Evolutionary conservation across 2,113 vertebrate genomes (phyloP).

Genomic region (Pteropus alecto): DNA sequence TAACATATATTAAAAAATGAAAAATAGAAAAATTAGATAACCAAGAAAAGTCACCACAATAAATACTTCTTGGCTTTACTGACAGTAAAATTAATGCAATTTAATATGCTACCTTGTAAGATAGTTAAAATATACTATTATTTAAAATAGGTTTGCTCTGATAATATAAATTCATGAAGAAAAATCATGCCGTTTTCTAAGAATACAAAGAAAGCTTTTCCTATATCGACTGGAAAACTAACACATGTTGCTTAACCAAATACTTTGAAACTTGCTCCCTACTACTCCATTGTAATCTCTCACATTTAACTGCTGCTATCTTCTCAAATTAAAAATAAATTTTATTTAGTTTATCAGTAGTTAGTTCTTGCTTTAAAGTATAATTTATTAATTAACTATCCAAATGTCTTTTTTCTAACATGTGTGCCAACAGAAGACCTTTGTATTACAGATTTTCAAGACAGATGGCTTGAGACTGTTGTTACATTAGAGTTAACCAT

Average conservation of each 20-base stretch:
- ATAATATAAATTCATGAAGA: background rate
- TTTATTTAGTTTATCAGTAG: slow-evolving; percentile 68
- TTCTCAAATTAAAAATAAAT: slow-evolving; percentile 77
- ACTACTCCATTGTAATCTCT: slow-evolving; percentile 54
- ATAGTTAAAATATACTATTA: background rate
- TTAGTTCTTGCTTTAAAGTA: slow-evolving; percentile 76
- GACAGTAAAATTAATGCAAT: background rate
- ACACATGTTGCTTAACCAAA: background rate
- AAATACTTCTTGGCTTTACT: background rate
- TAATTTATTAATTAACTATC: slow-evolving; percentile 78
- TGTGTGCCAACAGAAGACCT: slow-evolving; percentile 59
- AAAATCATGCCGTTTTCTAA: background rate
- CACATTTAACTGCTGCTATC: slow-evolving; percentile 65
- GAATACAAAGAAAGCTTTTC: background rate
- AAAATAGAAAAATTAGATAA: background rate
- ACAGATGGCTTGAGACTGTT: slow-evolving; percentile 74
- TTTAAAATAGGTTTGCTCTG: background rate
- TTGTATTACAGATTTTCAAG: slow-evolving; percentile 54
- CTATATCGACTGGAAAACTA: background rate
- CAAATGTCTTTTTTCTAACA: slow-evolving; percentile 65
- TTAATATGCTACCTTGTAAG: background rate
- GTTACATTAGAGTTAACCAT: slow-evolving; percentile 74
- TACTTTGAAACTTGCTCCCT: slow-evolving; percentile 32
- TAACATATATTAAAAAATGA: background rate
- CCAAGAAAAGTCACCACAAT: background rate